Evolutionary conservation across 1,140 invertebrate species (phyloP), one percentile per base, ranked within the genome.

Genomic region (Pararge aegeria): DNA sequence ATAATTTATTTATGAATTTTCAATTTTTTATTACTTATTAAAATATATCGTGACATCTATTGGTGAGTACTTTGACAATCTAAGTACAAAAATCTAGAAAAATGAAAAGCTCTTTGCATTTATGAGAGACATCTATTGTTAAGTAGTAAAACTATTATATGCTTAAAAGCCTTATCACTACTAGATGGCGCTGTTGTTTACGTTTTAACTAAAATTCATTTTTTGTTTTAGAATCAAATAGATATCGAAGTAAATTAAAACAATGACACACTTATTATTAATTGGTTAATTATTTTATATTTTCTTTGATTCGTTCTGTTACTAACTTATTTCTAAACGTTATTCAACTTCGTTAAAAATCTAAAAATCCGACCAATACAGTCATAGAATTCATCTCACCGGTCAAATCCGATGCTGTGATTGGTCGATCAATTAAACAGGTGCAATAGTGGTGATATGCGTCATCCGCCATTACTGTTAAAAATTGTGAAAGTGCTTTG

Each of bases 391-490:
- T 86, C 66, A 78, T 73, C 62, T 75, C 72, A 88, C 83, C 83
- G 83, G 85, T 80, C 66, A 68, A 75, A 82, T 79, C 55, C 64
- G 50, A 16, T n/a, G 60, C 66, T 70, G 58, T 81, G 72, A 85
- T 88, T 88, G 81, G 85, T 53, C 46, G 38, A 60, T 54, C 67
- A 51, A 68, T 81, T 70, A 53, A 86, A 83, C 85, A 85, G 82
- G 80, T 86, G 83, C 81, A 79, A 83, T 88, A 15, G 38, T 42
- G 38, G 38, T 42, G 5, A 1, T 42, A 12, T 42, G 85, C 85
- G 85, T 88, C 85, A 88, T 88, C 79, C 85, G 83, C 83, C 82
- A 86, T 89, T 81, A 75, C 83, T 46, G 81, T 85, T 80, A 73
- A 64, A 73, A 76, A 6, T 34, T 34, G 30, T 78, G 80, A 83